Percentiles rank a stretch among this genome's conserved stretches.
Conservation (phyloP, 92 coral and sea anemone species). For the Heteractis magnifica region DNA sequence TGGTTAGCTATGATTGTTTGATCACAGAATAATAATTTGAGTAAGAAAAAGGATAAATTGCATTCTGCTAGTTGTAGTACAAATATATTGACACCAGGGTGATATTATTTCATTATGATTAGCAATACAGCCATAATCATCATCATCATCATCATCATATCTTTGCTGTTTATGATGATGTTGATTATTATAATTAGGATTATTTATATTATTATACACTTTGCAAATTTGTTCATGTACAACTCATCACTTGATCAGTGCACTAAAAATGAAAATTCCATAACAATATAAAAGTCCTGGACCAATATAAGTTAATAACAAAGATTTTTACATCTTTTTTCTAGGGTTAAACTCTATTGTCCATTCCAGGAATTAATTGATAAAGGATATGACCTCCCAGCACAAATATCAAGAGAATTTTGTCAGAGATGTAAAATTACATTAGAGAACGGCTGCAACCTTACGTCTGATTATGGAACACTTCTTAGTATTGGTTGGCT, state of each 20-base stretch:
- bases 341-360: slow-evolving; percentile 77
- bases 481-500: slow-evolving; percentile 67
- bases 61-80: not conserved
- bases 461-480: slow-evolving; percentile 46
- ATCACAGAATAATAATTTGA: too few relatives aligned
- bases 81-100: too few relatives aligned
- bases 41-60: too few relatives aligned
- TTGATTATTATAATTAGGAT: too few relatives aligned
- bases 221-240: too few relatives aligned
- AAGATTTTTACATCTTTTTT: not conserved
- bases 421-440: slow-evolving; percentile 57
- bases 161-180: too few relatives aligned
- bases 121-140: not conserved
- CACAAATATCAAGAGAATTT: slow-evolving; percentile 61
- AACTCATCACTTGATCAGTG: too few relatives aligned
- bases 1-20: too few relatives aligned
- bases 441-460: slow-evolving; percentile 19
- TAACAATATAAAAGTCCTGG: too few relatives aligned
- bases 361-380: slow-evolving; percentile 87
- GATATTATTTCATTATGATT: too few relatives aligned
- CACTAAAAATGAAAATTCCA: too few relatives aligned
- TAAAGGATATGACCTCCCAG: slow-evolving; percentile 70
- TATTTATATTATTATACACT: not conserved
- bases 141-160: not conserved
- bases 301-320: too few relatives aligned